These are phyloP conservation scores for Diachasma alloeum DNA, from an alignment of 1,140 invertebrate genomes.

Conservation along the genomic window DNA sequence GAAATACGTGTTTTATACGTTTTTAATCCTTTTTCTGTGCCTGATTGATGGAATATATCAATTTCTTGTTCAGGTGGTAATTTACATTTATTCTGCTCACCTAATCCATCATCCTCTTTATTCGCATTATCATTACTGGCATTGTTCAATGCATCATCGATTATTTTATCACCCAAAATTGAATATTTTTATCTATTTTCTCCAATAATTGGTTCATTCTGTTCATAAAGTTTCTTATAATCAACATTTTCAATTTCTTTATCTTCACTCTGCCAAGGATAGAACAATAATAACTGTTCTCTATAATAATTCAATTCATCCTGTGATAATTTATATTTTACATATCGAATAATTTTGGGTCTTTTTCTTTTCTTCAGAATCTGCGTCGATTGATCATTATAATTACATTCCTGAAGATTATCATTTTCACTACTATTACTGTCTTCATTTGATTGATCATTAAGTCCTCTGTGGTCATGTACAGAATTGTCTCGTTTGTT, in stretches of 20 bases:
- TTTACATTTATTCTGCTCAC: too few relatives aligned
- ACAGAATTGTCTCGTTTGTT: too few relatives aligned
- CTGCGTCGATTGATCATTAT: too few relatives aligned
- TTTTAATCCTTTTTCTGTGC: too few relatives aligned
- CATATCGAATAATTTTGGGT: slow-evolving; percentile 17
- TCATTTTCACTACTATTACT: too few relatives aligned
- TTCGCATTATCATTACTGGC: background rate
- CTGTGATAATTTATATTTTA: slow-evolving; percentile 17
- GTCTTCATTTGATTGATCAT: too few relatives aligned
- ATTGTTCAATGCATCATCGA: slow-evolving; percentile 5
- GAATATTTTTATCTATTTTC: slow-evolving; percentile 18
- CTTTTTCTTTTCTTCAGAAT: background rate
- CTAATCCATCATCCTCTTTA: background rate
- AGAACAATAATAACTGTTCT: too few relatives aligned
- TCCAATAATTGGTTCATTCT: background rate
- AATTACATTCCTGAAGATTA: too few relatives aligned
- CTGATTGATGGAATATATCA: too few relatives aligned
- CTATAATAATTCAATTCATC: slow-evolving; percentile 22
- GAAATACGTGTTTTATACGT: too few relatives aligned
- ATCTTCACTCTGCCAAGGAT: slow-evolving; percentile 10
- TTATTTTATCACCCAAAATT: background rate
- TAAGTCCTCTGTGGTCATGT: too few relatives aligned
- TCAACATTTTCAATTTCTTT: background rate
- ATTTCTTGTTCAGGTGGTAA: too few relatives aligned
- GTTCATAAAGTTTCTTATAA: background rate